Conservation (phyloP, 2,113 vertebrate genomes). For the Prinia subflava region DNA sequence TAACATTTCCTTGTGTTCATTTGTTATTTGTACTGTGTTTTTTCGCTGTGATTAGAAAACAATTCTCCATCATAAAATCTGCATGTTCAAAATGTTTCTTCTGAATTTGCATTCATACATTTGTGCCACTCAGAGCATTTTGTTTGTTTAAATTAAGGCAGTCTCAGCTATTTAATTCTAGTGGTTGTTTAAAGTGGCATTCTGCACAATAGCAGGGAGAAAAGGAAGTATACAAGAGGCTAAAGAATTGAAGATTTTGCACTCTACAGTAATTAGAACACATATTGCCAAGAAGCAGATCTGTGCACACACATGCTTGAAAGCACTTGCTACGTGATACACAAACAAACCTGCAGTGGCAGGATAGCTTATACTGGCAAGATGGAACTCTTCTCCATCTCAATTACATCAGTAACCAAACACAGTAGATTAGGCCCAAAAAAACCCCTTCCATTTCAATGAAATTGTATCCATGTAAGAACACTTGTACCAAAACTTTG, state of each 20-base stretch:
- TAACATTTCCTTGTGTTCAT: background rate
- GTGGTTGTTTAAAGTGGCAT: background rate
- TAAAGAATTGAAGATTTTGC: background rate
- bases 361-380: background rate
- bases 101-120: background rate
- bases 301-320: background rate
- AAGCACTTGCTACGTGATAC: background rate
- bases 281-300: background rate
- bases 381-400: background rate
- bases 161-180: background rate
- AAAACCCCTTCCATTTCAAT: background rate
- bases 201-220: accelerated
- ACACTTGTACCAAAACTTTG: background rate
- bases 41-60: background rate
- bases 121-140: background rate
- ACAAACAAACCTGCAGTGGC: background rate
- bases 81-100: background rate
- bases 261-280: background rate
- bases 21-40: background rate
- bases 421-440: background rate
- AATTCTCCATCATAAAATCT: background rate
- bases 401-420: background rate
- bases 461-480: background rate
- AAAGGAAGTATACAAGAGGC: background rate
- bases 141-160: background rate